Conservation (phyloP, 2,113 vertebrate species). For the Setophaga petechia region DNA sequence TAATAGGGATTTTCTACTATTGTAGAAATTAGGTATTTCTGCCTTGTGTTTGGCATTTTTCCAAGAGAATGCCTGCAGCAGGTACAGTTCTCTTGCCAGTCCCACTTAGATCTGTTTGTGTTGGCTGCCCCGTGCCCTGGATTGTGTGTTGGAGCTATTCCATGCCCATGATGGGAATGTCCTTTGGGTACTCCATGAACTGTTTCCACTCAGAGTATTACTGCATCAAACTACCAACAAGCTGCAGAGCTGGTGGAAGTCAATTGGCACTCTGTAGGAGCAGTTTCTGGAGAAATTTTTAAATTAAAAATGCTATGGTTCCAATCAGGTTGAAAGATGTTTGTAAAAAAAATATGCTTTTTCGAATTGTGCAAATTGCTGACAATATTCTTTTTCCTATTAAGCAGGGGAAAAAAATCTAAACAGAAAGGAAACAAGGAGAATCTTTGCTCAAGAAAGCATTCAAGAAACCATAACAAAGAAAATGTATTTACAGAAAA, state of each 20-base stretch:
- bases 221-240: not conserved
- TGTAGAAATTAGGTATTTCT: not conserved
- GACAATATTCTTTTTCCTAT: not conserved
- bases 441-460: not conserved
- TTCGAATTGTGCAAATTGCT: not conserved
- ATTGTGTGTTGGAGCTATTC: not conserved
- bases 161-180: not conserved
- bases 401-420: accelerated
- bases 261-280: not conserved
- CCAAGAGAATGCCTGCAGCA: not conserved
- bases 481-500: too few species aligned
- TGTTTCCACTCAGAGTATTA: accelerated
- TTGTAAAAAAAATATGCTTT: not conserved
- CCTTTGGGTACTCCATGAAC: not conserved
- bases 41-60: not conserved
- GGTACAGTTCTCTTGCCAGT: not conserved
- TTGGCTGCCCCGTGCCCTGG: not conserved
- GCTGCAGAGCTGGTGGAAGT: not conserved
- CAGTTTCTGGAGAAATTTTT: not conserved
- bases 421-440: not conserved
- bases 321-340: not conserved
- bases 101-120: not conserved
- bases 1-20: not conserved
- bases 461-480: not conserved
- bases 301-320: not conserved